Conservation (phyloP, 2,797 vertebrate species). For the Melanitta fusca region DNA sequence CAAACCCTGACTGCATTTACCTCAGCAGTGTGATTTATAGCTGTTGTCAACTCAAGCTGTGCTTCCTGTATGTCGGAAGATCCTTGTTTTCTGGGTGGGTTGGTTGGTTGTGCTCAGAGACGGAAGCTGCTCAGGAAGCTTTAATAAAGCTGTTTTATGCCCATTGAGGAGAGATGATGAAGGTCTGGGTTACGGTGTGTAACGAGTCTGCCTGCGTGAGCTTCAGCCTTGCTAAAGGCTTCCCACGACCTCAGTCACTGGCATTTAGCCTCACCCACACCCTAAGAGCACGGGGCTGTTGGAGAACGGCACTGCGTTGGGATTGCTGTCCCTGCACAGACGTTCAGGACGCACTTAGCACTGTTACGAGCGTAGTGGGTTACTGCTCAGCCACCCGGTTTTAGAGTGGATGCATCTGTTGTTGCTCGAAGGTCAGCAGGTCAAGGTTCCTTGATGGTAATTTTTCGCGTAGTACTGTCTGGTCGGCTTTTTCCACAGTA, state of each 20-base stretch:
- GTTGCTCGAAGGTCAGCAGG: not conserved
- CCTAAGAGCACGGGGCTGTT: no score
- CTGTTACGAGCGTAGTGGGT: accelerated
- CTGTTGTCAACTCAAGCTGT: not conserved
- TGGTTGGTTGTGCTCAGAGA: not conserved
- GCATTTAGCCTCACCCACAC: accelerated
- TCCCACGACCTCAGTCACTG: not conserved
- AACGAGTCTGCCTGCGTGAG: not conserved
- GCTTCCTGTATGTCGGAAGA: not conserved
- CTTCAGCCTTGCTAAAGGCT: not conserved
- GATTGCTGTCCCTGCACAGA: not conserved
- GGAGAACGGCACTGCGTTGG: not conserved
- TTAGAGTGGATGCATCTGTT: not conserved
- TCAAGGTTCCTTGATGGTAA: not conserved
- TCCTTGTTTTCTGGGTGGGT: not conserved
- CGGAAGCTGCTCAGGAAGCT: not conserved
- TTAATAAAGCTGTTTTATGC: not conserved
- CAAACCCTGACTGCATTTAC: not conserved
- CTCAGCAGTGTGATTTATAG: not conserved
- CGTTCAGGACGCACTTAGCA: accelerated
- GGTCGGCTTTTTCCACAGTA: not conserved
- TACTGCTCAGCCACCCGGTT: accelerated
- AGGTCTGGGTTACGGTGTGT: not conserved
- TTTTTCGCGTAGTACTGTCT: not conserved
- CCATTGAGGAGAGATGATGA: not conserved